A percentile compares a stretch with the other conserved stretches of the same genome.
Evolutionary conservation across 1,140 invertebrate genomes (phyloP).

Genomic region (Sycophila sp.): DNA sequence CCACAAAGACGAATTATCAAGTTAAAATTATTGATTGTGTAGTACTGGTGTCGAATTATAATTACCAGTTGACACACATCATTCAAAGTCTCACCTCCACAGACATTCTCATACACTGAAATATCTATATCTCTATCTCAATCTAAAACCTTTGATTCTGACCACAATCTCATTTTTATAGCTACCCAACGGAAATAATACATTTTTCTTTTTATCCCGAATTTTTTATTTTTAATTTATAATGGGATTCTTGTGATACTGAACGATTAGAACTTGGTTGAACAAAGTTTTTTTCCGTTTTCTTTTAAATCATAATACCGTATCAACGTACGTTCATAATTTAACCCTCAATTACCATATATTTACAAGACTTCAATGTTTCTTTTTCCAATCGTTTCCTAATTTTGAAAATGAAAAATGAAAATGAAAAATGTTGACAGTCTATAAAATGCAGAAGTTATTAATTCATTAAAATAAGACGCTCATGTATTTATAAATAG

Average conservation of each 20-base stretch:
- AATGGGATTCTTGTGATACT: neutral
- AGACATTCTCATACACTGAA: neutral
- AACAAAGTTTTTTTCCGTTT: neutral
- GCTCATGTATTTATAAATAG: too few relatives aligned
- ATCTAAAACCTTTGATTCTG: neutral
- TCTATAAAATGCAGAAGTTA: too few relatives aligned
- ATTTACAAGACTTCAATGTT: too few relatives aligned
- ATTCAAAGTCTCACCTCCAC: neutral
- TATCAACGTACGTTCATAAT: too few relatives aligned
- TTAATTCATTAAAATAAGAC: too few relatives aligned
- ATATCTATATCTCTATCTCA: neutral
- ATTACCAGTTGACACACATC: neutral
- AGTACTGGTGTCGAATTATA: neutral
- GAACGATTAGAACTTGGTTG: neutral
- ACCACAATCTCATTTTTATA: neutral
- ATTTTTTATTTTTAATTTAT: constrained; percentile 11
- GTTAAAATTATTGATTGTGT: neutral
- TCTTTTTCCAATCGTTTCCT: too few relatives aligned
- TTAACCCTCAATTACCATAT: too few relatives aligned
- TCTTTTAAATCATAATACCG: too few relatives aligned
- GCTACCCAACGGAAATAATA: neutral
- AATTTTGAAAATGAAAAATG: too few relatives aligned
- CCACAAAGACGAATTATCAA: neutral
- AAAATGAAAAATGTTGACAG: too few relatives aligned
- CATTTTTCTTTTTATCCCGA: neutral